A percentile compares a stretch with the other conserved stretches of the same genome.
These are phyloP conservation scores for Mechanitis messenoides DNA, from an alignment of 2,888 invertebrate species.

Conservation along the genomic window DNA sequence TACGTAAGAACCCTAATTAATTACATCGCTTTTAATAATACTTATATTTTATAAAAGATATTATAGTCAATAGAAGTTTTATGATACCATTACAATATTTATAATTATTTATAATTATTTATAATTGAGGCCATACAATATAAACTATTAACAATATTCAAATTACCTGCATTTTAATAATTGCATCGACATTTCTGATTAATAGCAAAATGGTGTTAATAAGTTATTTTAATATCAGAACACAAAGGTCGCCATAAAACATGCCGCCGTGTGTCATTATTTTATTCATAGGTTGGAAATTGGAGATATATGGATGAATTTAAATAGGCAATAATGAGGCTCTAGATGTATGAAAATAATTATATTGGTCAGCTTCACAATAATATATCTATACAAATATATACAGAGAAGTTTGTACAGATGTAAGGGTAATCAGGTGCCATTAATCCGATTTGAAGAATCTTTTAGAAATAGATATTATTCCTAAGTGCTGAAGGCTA, in stretches of 20 bases:
- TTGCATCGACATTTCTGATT: conserved; percentile 10
- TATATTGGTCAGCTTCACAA: conserved; percentile 37
- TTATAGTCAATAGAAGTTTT: too few species aligned
- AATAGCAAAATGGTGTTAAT: conserved; percentile 18
- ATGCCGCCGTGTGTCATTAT: conserved; percentile 15
- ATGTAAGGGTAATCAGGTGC: too few species aligned
- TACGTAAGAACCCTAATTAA: background rate
- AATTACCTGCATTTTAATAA: conserved; percentile 13
- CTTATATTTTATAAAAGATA: background rate
- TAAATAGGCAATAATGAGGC: conserved; percentile 60
- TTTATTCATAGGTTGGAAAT: conserved; percentile 27
- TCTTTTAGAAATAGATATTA: too few species aligned
- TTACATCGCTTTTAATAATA: background rate
- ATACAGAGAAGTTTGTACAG: too few species aligned
- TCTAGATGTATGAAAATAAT: conserved; percentile 49
- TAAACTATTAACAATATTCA: background rate
- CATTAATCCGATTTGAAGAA: too few species aligned
- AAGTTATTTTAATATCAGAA: conserved; percentile 19
- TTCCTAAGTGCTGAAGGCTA: too few species aligned
- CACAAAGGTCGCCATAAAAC: conserved; percentile 21
- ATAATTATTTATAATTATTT: background rate
- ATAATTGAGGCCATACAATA: background rate
- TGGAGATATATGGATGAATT: conserved; percentile 55
- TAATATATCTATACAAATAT: background rate
- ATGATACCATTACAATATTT: too few species aligned